Percentiles rank a stretch among this genome's conserved stretches.
Conservation (phyloP, 1,140 invertebrate species). For the Diabrotica virgifera region DNA sequence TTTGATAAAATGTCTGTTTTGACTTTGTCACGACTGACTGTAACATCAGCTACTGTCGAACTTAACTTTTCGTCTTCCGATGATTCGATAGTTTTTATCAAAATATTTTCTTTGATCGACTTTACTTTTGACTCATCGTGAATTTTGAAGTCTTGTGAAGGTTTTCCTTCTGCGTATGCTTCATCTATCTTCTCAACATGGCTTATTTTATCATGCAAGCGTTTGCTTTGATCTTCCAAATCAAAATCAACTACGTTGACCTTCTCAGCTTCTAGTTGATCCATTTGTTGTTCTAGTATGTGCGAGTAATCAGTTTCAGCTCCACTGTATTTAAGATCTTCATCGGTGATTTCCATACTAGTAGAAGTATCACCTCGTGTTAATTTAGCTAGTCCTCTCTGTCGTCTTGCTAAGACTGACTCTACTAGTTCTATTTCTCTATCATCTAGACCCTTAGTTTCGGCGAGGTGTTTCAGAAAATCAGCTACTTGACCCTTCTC, state of each 20-base stretch:
- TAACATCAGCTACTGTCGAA: constrained; percentile 32
- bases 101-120: constrained; percentile 30
- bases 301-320: constrained; percentile 63
- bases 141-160: constrained; percentile 38
- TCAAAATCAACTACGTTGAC: constrained; percentile 62
- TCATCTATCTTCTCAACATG: constrained; percentile 42
- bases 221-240: constrained; percentile 24
- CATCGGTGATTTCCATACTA: constrained; percentile 67
- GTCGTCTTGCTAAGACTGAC: constrained; percentile 52
- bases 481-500: constrained; percentile 48
- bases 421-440: constrained; percentile 50
- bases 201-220: constrained; percentile 31
- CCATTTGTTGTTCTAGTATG: constrained; percentile 53
- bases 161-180: constrained; percentile 31
- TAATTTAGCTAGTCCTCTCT: constrained; percentile 49
- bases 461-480: constrained; percentile 50
- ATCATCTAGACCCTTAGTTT: constrained; percentile 50
- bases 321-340: constrained; percentile 62
- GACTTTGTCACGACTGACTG: constrained; percentile 43
- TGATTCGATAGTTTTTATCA: constrained; percentile 30
- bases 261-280: constrained; percentile 52
- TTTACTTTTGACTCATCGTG: constrained; percentile 30
- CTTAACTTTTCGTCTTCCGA: constrained; percentile 36
- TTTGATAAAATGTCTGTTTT: constrained; percentile 32
- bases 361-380: constrained; percentile 55